Evolutionary conservation across 2,797 vertebrate genomes (phyloP), one percentile per base, ranked within the genome.

Genomic region (Enteromius paludinosus): DNA sequence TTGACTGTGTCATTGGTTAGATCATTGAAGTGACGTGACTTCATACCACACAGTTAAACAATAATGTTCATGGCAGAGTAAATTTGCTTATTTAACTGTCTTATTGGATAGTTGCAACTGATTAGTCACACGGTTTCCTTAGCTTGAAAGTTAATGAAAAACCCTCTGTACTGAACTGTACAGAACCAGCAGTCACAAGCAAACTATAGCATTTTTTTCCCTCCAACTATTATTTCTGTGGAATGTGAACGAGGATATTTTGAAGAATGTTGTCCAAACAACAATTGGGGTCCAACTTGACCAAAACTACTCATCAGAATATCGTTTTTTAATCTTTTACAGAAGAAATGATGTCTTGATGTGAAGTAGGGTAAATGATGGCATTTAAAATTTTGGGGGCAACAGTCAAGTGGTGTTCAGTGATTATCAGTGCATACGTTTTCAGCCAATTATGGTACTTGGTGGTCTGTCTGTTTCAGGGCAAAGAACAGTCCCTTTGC

Each of bases 31-130:
- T 45, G 17, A 45, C 38, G 28, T 62, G 23, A 62, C 56, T 62
- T 76, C 59, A 71, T 64, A 49, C n/a, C 28, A 17, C 1, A 49
- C 52, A 33, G 64, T 69, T 79, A 56, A 79, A 79, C 33, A 79
- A 4, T 56, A 69, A 69, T 52, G 23, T 54, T 68, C 14, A 56
- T 28, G 33, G n/a, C n/a, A 56, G 33, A 79, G 77, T 35, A 56
- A 49, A 69, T 69, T 20, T 79, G 33, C 64, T 54, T 56, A 56
- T 41, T 79, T 20, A 43, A 56, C 47, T 9, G 2, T 41, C 33
- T 23, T 23, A 52, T 18, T 25, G 20, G 47, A 43, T 62, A 45
- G 17, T 43, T 75, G 41, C 38, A 75, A 25, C n/a, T 23, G 3
- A 66, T 56, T 41, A 78, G 15, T 79, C 47, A 56, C 23, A 41